These are phyloP conservation scores for Trochalopteron elliotii DNA, from an alignment of 2,113 vertebrate genomes.

Conservation along the genomic window DNA sequence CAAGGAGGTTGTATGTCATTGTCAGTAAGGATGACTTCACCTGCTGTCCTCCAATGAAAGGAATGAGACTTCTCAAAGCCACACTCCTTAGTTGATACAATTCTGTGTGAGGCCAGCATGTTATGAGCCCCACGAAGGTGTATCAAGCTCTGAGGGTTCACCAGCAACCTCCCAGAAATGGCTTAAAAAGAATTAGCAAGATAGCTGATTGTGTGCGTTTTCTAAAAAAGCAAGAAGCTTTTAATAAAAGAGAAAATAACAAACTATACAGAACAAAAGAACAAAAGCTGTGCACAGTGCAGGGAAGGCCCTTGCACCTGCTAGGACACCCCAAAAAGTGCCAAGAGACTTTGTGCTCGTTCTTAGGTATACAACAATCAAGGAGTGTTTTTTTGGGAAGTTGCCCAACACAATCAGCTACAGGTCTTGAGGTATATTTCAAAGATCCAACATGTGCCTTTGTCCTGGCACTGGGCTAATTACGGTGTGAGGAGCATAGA, in stretches of 20 bases:
- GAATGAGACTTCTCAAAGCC: not conserved
- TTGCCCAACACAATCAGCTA: not conserved
- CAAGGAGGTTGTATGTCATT: fast-evolving
- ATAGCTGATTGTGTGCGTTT: not conserved
- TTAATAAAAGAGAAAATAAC: not conserved
- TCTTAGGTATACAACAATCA: not conserved
- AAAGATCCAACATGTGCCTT: not conserved
- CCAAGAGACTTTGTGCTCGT: not conserved
- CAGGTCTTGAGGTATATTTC: not conserved
- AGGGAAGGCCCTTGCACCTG: not conserved
- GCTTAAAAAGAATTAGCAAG: not conserved
- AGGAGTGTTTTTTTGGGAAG: not conserved
- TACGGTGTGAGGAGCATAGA: not conserved
- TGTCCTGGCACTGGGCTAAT: not conserved
- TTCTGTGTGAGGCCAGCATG: not conserved
- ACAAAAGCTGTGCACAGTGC: not conserved
- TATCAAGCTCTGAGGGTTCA: not conserved
- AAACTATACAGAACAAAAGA: not conserved
- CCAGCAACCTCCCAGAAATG: not conserved
- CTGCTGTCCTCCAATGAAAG: not conserved
- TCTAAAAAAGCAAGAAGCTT: not conserved
- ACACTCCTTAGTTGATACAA: not conserved
- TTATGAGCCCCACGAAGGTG: not conserved
- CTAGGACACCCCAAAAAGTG: not conserved
- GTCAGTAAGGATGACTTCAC: not conserved